Percentiles rank a stretch among this genome's conserved stretches.
Conservation (phyloP, 2,113 vertebrate genomes). For the Dolichotis patagonum region DNA sequence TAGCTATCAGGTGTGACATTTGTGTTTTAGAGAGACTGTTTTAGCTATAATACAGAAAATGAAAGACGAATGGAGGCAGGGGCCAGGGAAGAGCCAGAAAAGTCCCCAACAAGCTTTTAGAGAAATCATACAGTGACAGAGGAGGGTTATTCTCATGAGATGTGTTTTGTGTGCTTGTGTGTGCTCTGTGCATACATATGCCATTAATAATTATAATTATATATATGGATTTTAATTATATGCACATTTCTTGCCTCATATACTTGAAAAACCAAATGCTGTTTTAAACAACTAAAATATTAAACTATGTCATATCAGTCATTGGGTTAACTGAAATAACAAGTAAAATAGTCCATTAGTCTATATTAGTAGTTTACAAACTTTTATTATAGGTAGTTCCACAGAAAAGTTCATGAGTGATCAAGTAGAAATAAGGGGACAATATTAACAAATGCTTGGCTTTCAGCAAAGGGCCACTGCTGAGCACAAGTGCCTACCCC, state of each 20-base stretch:
- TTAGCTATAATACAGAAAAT: not conserved
- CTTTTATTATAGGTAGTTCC: not conserved
- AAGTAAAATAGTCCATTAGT: not conserved
- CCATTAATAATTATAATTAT: not conserved
- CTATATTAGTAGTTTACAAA: not conserved
- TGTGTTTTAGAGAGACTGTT: not conserved
- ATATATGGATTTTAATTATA: not conserved
- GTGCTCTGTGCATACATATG: not conserved
- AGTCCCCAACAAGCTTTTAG: not conserved
- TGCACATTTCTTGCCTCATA: not conserved
- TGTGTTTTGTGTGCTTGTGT: not conserved
- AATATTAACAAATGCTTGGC: not conserved
- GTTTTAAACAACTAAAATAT: not conserved
- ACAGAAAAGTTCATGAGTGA: not conserved
- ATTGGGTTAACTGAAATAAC: not conserved
- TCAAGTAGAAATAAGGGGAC: not conserved
- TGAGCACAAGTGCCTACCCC: not conserved
- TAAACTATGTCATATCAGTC: not conserved
- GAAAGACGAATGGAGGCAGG: not conserved
- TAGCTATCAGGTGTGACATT: not conserved
- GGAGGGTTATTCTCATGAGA: not conserved
- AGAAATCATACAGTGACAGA: fast-evolving
- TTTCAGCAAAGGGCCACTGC: not conserved
- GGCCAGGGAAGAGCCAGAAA: not conserved
- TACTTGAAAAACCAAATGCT: not conserved